Percentiles rank a stretch among this genome's conserved stretches.
These are phyloP conservation scores for Callionymus lyra DNA, from an alignment of 2,113 vertebrate species.

Conservation along the genomic window DNA sequence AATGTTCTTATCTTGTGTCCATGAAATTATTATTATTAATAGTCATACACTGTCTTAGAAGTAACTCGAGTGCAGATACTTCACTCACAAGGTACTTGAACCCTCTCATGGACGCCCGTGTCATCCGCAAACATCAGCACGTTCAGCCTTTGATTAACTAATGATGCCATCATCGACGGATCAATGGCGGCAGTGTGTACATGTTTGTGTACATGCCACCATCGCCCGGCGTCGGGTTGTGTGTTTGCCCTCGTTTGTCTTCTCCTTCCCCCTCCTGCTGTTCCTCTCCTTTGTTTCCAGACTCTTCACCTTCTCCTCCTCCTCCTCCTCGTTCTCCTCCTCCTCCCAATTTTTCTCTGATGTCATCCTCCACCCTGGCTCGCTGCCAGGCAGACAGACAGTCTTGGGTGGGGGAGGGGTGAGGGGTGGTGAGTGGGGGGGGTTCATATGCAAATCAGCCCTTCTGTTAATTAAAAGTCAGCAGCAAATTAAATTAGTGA, in stretches of 20 bases:
- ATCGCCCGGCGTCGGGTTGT: neutral
- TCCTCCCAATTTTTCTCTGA: slow-evolving; percentile 2
- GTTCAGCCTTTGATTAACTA: no score
- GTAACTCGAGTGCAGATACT: no score
- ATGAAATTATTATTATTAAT: no score
- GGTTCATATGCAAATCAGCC: slow-evolving; percentile 34
- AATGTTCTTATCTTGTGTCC: no score
- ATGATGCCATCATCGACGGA: neutral
- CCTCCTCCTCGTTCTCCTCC: slow-evolving; percentile 16
- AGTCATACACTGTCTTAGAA: no score
- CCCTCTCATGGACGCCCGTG: no score
- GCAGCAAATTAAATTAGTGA: slow-evolving; percentile 54
- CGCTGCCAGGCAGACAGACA: slow-evolving; percentile 45
- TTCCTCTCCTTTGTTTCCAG: slow-evolving; percentile 36
- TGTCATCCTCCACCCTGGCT: slow-evolving; percentile 39
- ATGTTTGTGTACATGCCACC: neutral
- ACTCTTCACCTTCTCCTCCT: slow-evolving; percentile 35
- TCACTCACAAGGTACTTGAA: no score
- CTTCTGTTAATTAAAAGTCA: slow-evolving; percentile 62
- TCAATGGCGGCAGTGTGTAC: neutral
- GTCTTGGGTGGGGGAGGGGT: slow-evolving; percentile 32
- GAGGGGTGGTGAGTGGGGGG: slow-evolving; percentile 12
- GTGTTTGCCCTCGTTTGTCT: slow-evolving; percentile 34
- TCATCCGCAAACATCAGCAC: no score
- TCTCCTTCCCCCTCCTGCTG: slow-evolving; percentile 29